Base-by-base conservation (phyloP, 1,140 invertebrate genomes). In the Belonocnema kinseyi region DNA sequence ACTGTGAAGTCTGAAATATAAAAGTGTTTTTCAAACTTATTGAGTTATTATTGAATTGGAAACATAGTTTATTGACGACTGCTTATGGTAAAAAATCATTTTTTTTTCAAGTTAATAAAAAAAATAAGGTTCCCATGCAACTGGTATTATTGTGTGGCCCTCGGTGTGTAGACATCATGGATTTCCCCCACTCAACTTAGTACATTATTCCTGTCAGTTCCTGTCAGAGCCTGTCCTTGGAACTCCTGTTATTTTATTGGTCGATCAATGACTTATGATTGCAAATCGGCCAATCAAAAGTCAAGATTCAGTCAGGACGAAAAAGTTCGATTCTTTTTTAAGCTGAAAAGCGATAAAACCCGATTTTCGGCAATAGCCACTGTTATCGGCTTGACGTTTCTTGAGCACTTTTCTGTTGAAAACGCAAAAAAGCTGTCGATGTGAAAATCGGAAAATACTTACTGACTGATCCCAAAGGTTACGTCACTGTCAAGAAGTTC, bases 401-500 rank as follows among this genome's bases (percentile, higher is more conserved):
- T 66, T 40, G 61, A 66, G 33, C 26, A 8, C 1, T 3, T 40
- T 66, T 46, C n/a, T 2, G 8, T 0, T 8, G 16, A 40, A 16
- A 40, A 66, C 10, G 8, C 11, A 14, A 40, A 14, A 46, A 40
- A 40, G 12, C 10, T 40, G 5, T 14, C 6, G 21, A 2, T 16
- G 5, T 3, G 13, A n/a, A 40, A 66, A 40, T 40, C 19, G 12
- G 0, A 16, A 70, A 33, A 75, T 71, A 4, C 13, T 14, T 11
- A 7, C 72, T 78, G 78, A 66, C 40, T 26, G 46, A 17, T 66
- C 33, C 5, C n/a, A 14, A 16, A 26, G 1, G 16, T 58, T 80
- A 76, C 54, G 14, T 81, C 77, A 53, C 72, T 81, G 77, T 78
- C 58, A 33, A 56, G 76, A 73, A 33, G 33, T 51, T 77, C 72